Conservation (phyloP, 1,140 invertebrate species). For the Ctenoplectra terminalis region DNA sequence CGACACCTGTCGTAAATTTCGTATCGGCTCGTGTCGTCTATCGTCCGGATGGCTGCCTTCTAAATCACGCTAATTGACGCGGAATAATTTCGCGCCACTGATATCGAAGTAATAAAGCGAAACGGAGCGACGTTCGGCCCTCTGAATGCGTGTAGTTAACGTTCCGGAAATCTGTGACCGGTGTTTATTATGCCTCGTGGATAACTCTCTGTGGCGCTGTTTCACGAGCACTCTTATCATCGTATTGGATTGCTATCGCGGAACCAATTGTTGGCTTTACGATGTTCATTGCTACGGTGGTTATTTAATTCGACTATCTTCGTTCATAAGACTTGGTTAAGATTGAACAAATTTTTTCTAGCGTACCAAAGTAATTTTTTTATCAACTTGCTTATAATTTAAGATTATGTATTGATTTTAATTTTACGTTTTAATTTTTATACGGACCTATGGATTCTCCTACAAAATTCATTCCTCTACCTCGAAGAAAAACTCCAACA, state of each 20-base stretch:
- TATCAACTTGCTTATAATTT: no score
- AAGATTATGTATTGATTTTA: no score
- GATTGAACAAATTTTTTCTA: no score
- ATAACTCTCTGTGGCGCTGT: background rate
- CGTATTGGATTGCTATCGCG: background rate
- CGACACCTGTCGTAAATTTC: constrained; percentile 56
- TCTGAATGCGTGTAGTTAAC: constrained; percentile 31
- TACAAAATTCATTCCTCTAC: no score
- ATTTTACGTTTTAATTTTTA: no score
- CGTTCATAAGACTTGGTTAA: no score
- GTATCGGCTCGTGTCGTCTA: constrained; percentile 46
- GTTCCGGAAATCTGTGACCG: constrained; percentile 2
- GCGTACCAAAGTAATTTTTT: no score
- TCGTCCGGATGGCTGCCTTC: constrained; percentile 27
- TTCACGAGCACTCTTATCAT: background rate
- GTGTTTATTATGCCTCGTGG: background rate
- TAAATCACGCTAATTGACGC: constrained; percentile 72
- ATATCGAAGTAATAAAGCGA: constrained; percentile 28
- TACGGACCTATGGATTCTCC: no score
- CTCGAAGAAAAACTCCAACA: no score
- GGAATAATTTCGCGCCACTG: constrained; percentile 39
- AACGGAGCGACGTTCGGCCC: background rate
- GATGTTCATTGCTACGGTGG: background rate
- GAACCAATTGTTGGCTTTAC: background rate
- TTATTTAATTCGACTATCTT: no score